Evolutionary conservation across 2,113 vertebrate species (phyloP), one percentile per base, ranked within the genome.

Genomic region (Tragulus kanchil): DNA sequence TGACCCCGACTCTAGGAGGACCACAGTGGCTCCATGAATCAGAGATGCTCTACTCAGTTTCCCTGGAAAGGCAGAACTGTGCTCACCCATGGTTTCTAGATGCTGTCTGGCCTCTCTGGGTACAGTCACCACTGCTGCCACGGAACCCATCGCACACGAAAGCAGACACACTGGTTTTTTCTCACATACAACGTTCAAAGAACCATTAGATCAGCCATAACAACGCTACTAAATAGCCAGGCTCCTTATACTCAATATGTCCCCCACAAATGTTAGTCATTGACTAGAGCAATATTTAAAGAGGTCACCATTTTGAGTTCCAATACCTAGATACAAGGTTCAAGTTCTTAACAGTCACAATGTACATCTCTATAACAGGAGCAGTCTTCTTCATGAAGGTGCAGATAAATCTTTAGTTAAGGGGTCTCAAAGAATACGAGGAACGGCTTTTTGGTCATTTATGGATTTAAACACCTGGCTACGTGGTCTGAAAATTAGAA

Each of bases 401-500:
- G 12, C 6, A 12, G 6, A 82, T 1, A 67, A 45, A 19, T 69
- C 28, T 78, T 90, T 81, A 92, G 14, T 26, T 36, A 28, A 58
- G 23, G 25, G 17, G 36, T 65, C 59, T 42, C 59, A 52, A 0
- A 19, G 4, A 58, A 61, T 42, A 61, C 28, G 61, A 71, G 14
- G 62, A 62, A 56, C 16, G 56, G 1, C 58, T 87, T 61, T 13
- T 48, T 77, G 89, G 14, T 71, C 61, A 65, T 64, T 83, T 48
- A 65, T 14, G 3, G 16, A 71, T 54, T 77, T 58, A 62, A 26
- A 1, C 48, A 21, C 31, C n/a, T 79, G 17, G 58, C 25, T 91
- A 91, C 58, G 77, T 89, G n/a, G 50, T 67, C 65, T 93, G 85
- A 77, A 89, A 48, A 28, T 69, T 17, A 83, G 19, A 62, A 93